Base-by-base conservation (phyloP, 1,140 invertebrate genomes). In the Drosophila miranda region DNA sequence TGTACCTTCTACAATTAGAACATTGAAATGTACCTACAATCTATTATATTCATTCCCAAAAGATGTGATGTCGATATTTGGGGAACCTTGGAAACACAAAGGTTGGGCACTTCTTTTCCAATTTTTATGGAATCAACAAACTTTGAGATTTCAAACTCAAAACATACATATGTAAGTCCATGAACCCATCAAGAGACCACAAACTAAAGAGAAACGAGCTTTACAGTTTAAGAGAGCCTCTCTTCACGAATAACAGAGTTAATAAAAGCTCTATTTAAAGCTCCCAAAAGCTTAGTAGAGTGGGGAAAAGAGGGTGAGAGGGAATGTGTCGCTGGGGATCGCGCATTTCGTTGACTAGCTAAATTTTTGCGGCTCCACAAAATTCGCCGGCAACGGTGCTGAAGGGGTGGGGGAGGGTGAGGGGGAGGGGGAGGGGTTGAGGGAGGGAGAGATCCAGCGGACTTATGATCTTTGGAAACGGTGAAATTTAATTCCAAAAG, bases 291-390 rank as follows among this genome's bases (percentile, higher is more conserved):
- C 28, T 6, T 28, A 26, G 5, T 1, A 19, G 55, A 41, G 48
- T 26, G 46, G 8, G n/a, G 3, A 38, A 73, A 73, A 4, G 38
- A 44, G 60, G 45, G 56, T 38, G 13, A 34, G 14, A 9, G 45
- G 54, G 13, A 23, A 19, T 45, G 42, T 61, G 45, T 41, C 41
- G 26, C 64, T 41, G 49, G 53, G 57, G 70, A 76, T 76, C 52
- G 61, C 11, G 19, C 43, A 73, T 66, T 74, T 53, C 73, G 77
- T 84, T 81, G 80, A 86, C 77, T 84, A 86, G 80, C 81, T 84
- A 81, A 84, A 86, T 77, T 76, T 76, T 77, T 70, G 21, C 50
- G n/a, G 55, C 23, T 16, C 19, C 67, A 43, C 64, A 28, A 55
- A 68, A 68, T 46, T 54, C n/a, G 26, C 64, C 49, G 60, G 49